phyloP scores from a whole-genome alignment of 2,888 invertebrate genomes.

The Euplexia lucipara region DNA sequence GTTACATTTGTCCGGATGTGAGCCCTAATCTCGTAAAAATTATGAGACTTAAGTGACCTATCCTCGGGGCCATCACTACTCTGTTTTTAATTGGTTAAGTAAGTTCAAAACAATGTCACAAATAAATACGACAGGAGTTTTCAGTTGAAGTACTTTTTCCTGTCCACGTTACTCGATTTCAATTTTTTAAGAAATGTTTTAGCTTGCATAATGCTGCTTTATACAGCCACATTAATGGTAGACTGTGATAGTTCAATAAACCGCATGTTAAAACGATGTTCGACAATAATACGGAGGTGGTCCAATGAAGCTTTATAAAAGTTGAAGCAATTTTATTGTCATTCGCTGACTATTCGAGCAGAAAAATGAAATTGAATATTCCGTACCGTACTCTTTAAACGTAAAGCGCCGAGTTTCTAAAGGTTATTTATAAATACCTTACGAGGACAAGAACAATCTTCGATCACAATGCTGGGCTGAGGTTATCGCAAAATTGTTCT shows the following conservation, averaged over 20 bases:
- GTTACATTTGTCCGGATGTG: too few relatives aligned
- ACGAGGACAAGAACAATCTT: too few relatives aligned
- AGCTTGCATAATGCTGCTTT: not conserved
- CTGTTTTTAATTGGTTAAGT: constrained; percentile 25
- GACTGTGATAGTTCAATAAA: not conserved
- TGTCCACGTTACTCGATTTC: not conserved
- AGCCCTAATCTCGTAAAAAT: too few relatives aligned
- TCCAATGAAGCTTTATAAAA: constrained; percentile 3
- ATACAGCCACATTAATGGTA: not conserved
- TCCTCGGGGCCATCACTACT: too few relatives aligned
- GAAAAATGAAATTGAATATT: not conserved
- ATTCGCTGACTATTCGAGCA: not conserved
- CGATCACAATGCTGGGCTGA: too few relatives aligned
- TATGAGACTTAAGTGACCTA: too few relatives aligned
- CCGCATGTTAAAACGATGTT: not conserved
- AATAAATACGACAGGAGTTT: not conserved
- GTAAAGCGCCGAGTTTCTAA: too few relatives aligned
- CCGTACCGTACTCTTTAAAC: too few relatives aligned
- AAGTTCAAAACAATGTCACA: constrained; percentile 2
- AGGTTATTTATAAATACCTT: too few relatives aligned
- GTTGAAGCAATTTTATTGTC: not conserved
- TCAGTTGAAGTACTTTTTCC: not conserved
- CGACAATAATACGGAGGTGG: not conserved
- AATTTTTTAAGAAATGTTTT: constrained; percentile 2
- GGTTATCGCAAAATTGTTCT: too few relatives aligned